Base-by-base conservation (phyloP, 2,113 vertebrate species). In the Cyprinodon tularosa region DNA sequence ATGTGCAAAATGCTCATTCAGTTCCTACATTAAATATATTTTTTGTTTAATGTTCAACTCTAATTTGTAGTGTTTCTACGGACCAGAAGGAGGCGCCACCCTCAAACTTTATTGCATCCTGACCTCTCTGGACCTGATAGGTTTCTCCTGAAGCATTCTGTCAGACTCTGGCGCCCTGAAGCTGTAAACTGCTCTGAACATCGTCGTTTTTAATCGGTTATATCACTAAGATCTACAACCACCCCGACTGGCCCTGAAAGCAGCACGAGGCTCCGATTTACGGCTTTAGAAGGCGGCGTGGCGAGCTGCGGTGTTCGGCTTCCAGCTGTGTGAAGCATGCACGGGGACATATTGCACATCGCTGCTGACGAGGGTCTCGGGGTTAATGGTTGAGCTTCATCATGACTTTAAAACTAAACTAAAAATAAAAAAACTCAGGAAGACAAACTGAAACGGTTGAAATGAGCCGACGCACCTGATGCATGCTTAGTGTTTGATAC, bases 1-100 rank as follows among this genome's bases (percentile, higher is more conserved):
- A 93, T 92, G 95, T 96, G 95, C 96, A 95, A 95, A 87, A 95
- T 95, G 94, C 94, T 84, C 70, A 76, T 93, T 91, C 88, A 91
- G 91, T 83, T 84, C 78, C 81, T 88, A 95, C 85, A 78, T 88
- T 87, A 86, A 81, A 91, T 66, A 90, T 72, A 57, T 42, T 73
- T 81, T 73, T 42, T 44, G 50, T 75, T 63, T 77, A 53, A 78
- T 64, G 64, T 62, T 76, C 59, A 10, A 81, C 71, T 74, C 63
- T 75, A 75, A 20, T 77, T 78, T 88, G 78, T 72, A 57, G 78
- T 62, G 70, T 83, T 67, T 42, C 36, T 72, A 83, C 74, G n/a
- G 15, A 40, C 67, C 67, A 69, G n/a, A 15, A 70, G 67, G 74
- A 53, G 60, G 59, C 14, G 59, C 37, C 60, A 3, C 36, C n/a